A percentile compares a stretch with the other conserved stretches of the same genome.
Evolutionary conservation across 1,140 invertebrate genomes (phyloP).

Genomic region (Scaptomyza montana): DNA sequence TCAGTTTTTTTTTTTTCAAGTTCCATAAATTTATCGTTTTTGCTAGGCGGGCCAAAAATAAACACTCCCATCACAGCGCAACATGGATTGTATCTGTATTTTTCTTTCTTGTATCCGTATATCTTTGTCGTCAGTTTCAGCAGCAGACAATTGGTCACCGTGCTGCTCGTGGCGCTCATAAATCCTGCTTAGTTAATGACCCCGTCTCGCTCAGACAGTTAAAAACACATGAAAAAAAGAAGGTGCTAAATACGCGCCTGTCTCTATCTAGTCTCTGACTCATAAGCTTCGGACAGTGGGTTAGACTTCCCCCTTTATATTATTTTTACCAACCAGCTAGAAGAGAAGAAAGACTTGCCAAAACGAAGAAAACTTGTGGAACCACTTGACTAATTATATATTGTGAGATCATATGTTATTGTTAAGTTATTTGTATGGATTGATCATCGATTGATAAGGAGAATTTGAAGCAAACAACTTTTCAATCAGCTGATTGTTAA

Average conservation of each 20-base stretch:
- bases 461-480: too few relatives aligned
- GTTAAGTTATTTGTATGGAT: not conserved
- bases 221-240: constrained; percentile 31
- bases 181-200: constrained; percentile 79
- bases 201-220: constrained; percentile 72
- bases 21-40: constrained; percentile 1
- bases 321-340: not conserved
- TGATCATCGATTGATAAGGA: constrained; percentile 8
- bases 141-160: constrained; percentile 49
- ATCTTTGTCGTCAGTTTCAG: constrained; percentile 4
- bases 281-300: constrained; percentile 48
- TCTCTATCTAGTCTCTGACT: constrained; percentile 48
- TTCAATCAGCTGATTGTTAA: too few relatives aligned
- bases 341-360: not conserved
- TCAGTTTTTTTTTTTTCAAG: constrained; percentile 1
- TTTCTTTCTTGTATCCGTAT: not conserved
- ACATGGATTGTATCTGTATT: not conserved
- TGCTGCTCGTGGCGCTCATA: constrained; percentile 63
- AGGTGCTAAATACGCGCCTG: constrained; percentile 62
- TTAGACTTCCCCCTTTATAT: not conserved
- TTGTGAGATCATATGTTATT: constrained; percentile 28
- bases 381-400: constrained; percentile 1
- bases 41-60: constrained; percentile 61
- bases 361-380: constrained; percentile 20
- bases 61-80: constrained; percentile 26